A percentile compares a stretch with the other conserved stretches of the same genome.
These are phyloP conservation scores for Euleptes europaea DNA, from an alignment of 2,113 vertebrate genomes.

Conservation along the genomic window DNA sequence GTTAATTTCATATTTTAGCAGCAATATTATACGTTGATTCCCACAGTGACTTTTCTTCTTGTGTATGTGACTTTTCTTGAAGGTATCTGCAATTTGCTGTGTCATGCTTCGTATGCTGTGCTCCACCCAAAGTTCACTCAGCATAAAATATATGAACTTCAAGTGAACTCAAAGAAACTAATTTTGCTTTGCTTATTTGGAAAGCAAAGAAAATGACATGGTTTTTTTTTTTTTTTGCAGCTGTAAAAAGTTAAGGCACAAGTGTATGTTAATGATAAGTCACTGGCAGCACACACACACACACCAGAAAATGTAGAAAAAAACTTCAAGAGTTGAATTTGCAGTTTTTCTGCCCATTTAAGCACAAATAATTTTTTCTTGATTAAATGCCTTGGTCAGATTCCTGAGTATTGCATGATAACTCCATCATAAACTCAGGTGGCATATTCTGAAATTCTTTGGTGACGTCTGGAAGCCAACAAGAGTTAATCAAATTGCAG, in stretches of 20 bases:
- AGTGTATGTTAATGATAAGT: slow-evolving; percentile 10
- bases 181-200: neutral
- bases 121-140: neutral
- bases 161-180: neutral
- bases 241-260: neutral
- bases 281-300: slow-evolving; percentile 27
- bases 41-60: neutral
- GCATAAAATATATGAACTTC: neutral
- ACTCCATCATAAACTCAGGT: neutral
- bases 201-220: slow-evolving; percentile 50
- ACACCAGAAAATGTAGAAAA: neutral
- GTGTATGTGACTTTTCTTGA: neutral
- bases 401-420: neutral
- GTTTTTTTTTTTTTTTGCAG: neutral
- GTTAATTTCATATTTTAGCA: neutral
- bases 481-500: neutral
- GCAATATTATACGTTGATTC: neutral
- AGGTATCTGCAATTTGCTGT: slow-evolving; percentile 51
- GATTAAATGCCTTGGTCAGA: slow-evolving; percentile 11
- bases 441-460: too few species aligned
- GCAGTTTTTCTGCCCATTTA: slow-evolving; percentile 23
- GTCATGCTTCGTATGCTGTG: slow-evolving; percentile 45
- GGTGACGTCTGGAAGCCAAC: neutral
- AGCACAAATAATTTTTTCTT: slow-evolving; percentile 29
- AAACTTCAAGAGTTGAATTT: slow-evolving; percentile 24